Evolutionary conservation across 2,113 vertebrate genomes (phyloP).

Genomic region (Kryptolebias marmoratus): DNA sequence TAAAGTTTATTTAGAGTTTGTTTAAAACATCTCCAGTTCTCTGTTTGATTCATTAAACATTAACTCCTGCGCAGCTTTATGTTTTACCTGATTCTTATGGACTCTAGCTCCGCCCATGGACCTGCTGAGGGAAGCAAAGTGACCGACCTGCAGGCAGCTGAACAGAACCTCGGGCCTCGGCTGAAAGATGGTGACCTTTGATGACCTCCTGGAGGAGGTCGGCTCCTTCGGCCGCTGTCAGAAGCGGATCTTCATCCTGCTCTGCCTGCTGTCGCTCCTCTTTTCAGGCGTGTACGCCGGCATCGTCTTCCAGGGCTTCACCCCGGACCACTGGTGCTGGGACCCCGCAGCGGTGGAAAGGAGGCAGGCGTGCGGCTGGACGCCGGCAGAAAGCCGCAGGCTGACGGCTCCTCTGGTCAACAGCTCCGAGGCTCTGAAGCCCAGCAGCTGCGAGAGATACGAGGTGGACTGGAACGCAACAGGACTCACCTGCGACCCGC

Average conservation of each 20-base stretch:
- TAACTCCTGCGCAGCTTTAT: background rate
- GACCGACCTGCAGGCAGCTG: background rate
- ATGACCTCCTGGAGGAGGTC: conserved; percentile 88
- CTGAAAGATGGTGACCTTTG: conserved; percentile 85
- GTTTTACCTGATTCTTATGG: conserved; percentile 17
- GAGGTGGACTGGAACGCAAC: conserved; percentile 81
- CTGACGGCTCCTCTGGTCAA: conserved; percentile 70
- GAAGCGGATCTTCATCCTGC: conserved; percentile 86
- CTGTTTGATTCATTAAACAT: conserved; percentile 36
- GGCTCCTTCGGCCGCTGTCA: conserved; percentile 92
- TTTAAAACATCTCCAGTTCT: background rate
- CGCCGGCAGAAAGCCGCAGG: conserved; percentile 70
- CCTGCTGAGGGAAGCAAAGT: background rate
- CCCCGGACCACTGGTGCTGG: conserved; percentile 87
- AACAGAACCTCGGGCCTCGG: background rate
- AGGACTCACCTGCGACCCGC: conserved; percentile 60
- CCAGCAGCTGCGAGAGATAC: conserved; percentile 79
- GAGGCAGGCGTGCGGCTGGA: conserved; percentile 85
- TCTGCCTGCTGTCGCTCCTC: conserved; percentile 89
- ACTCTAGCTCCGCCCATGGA: conserved; percentile 23
- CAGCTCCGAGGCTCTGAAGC: conserved; percentile 30
- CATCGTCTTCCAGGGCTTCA: conserved; percentile 91
- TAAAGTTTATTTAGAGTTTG: conserved; percentile 5
- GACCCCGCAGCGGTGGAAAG: conserved; percentile 78
- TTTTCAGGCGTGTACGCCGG: conserved; percentile 90